Evolutionary conservation across 2,797 vertebrate genomes (phyloP), one percentile per base, ranked within the genome.

Genomic region (Taenioides sp.): DNA sequence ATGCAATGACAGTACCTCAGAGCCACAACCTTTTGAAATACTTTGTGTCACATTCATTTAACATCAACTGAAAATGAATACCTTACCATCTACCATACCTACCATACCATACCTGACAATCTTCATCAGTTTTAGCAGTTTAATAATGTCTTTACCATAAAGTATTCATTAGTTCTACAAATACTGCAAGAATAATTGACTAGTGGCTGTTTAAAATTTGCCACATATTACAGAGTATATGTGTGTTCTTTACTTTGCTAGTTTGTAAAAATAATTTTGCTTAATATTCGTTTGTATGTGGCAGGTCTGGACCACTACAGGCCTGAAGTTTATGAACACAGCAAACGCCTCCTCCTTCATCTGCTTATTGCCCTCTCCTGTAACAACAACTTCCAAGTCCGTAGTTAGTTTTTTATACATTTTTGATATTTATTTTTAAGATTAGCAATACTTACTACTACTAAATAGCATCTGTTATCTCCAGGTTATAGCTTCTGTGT

Each of bases 301-400:
- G 27, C 79, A 99, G 98, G 98, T 85, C 92, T 99, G 89, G 98
- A 99, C 90, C 98, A 99, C 91, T 98, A 98, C 84, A 94, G 98
- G 49, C 96, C 96, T 0, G 98, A 99, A 88, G 98, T 99, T 78
- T 99, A 98, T 84, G 97, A 99, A 83, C 98, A 99, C 92, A 99
- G 98, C 92, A 98, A 97, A 80, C 96, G 96, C 54, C 91, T 99
- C 72, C 93, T 99, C 14, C 96, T 98, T 54, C 98, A 99, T 83
- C 96, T 99, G 80, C 92, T 99, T 82, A 98, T 99, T 52, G 95
- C 96, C 0, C 93, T 99, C 0, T 99, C 97, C 74, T 98, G 97
- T 88, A 98, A 98, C 81, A 97, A 96, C 91, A 98, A 95, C 89
- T 99, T 98, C 84, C 97, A 93, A 88, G 92, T 92, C 65, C 82